Percentiles rank a stretch among this genome's conserved stretches.
phyloP scores from a whole-genome alignment of 2,113 vertebrate genomes.

The Aptenodytes patagonicus region DNA sequence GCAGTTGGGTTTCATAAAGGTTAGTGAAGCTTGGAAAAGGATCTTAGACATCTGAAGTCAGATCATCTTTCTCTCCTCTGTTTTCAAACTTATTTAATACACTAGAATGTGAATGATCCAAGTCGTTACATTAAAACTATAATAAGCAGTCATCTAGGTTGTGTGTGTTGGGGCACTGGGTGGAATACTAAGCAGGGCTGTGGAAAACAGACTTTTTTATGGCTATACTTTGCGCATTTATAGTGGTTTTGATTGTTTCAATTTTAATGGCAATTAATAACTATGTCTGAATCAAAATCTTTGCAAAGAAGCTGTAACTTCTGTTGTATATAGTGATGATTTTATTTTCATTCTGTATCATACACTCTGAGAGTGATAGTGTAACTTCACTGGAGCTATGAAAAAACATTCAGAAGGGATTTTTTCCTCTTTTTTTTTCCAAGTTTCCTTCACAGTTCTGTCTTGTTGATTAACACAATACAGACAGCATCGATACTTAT shows the following conservation, averaged over 20 bases:
- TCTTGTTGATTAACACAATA: neutral
- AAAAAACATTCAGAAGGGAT: neutral
- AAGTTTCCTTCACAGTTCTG: neutral
- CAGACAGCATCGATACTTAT: neutral
- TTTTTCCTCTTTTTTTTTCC: neutral
- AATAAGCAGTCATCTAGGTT: neutral
- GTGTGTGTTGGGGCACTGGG: neutral
- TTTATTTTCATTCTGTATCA: neutral
- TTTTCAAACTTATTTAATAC: neutral
- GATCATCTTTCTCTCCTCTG: neutral
- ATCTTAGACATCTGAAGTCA: neutral
- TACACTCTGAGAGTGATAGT: neutral
- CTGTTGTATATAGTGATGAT: neutral
- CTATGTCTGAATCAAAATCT: neutral
- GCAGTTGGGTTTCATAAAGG: neutral
- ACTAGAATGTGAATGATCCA: neutral
- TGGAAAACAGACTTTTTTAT: neutral
- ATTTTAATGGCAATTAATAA: neutral
- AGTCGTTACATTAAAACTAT: fast-evolving
- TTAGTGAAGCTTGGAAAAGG: neutral
- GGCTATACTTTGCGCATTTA: neutral
- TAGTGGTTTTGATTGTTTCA: neutral
- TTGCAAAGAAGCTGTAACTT: neutral
- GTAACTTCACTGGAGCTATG: neutral
- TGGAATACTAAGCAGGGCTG: neutral